Evolutionary conservation across 2,888 invertebrate genomes (phyloP), one percentile per base, ranked within the genome.

Genomic region (Toxonevra muliebris): DNA sequence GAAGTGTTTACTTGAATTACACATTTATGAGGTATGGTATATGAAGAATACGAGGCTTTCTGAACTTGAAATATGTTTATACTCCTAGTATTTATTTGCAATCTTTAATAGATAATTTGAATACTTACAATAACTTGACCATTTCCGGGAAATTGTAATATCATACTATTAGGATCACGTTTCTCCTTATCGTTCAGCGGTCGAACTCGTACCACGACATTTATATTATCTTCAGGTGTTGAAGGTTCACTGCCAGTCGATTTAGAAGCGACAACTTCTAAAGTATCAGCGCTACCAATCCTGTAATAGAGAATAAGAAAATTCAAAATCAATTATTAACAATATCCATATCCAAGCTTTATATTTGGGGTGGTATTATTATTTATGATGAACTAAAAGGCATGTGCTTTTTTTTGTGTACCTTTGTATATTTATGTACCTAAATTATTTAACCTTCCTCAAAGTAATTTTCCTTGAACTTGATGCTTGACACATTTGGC

Each of bases 141-240:
- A 80, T 93, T 92, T 57, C 96, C 96, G 0, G 96, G 95, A 85
- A 95, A 96, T 79, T 93, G 92, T 53, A 93, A 87, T 60, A 92
- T 89, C 73, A 89, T 87, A 4, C 89, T 88, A 77, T 94, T 93
- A 13, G 89, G 89, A 20, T 88, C 85, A 69, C 90, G 89, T 19
- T 88, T 87, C 85, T 96, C 96, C 80, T 90, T 92, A 1, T 89
- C 88, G 81, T 88, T 93, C 58, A 95, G 85, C 0, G 96, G 96
- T 17, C 96, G 89, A 0, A 96, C 94, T 82, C 96, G 78, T 72
- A 96, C 91, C 42, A 94, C 94, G 11, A 96, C 96, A 83, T 94
- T 94, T 77, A 95, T 94, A 79, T 94, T 95, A 82, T 95, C 94
- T 78, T 93, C 93, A 40, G 85, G 85, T 20, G 85, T 85, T 17